Base-by-base conservation (phyloP, 2,888 invertebrate genomes). In the Ceramica pisi region DNA sequence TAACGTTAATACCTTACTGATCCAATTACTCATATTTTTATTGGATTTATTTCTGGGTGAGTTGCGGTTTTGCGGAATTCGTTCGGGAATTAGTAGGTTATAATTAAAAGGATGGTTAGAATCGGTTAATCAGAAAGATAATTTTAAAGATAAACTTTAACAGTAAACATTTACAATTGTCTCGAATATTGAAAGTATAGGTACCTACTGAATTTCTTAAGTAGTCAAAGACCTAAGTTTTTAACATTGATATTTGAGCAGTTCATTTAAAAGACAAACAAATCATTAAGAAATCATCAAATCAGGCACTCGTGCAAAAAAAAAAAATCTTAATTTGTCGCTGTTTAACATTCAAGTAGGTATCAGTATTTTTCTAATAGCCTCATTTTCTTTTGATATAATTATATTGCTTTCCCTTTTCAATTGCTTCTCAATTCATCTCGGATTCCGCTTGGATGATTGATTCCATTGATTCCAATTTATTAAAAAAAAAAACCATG, bases 1-100 rank as follows among this genome's bases (percentile, higher is more conserved):
- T 84, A 84, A 67, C 60, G 67, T 59, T 84, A 70, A 84, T 74
- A 66, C 68, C 57, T 61, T 35, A 31, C 23, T 70, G 65, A 71
- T 75, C 48, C 57, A 23, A 64, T 81, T 70, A 59, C 41, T 82
- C 73, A 81, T 78, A 70, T 73, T 78, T 65, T 73, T 61, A 55
- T 69, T 56, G 23, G 61, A 4, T n/a, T 23, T 50, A 31, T n/a
- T 67, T 35, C 44, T 41, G 23, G 70, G 7, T 12, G 19, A 38
- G 41, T 62, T 74, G 46, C n/a, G 12, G 12, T 48, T 12, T 26
- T n/a, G 12, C 10, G 23, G 12, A 31, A 38, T 51, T 62, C 7
- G 19, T 51, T 38, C 6, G 14, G 35, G 35, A 6, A 35, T 56
- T 0, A n/a, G 12, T 21, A 14, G 48, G 55, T 57, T 14, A 23